Base-by-base conservation (phyloP, 1,140 invertebrate species). In the Ceratina japonica region DNA sequence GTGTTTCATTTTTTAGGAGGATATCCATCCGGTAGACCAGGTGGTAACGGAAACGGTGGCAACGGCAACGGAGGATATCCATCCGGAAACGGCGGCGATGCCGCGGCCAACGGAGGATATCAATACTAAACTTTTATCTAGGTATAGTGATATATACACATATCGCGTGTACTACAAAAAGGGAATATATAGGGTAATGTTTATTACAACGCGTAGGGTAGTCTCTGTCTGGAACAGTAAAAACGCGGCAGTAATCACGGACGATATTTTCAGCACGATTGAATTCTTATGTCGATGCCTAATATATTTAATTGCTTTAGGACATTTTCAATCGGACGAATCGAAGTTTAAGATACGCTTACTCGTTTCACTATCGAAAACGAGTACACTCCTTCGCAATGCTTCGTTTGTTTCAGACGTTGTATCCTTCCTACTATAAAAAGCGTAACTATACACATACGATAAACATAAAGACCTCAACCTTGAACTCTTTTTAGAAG, bases 81-180 rank as follows among this genome's bases (percentile, higher is more conserved):
- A 68, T 89, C 90, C 2, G 91, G 91, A 73, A 91, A 87, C 81
- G 91, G 91, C 63, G 91, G 91, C 24, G 90, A 92, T 64, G 90
- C 90, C 10, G 89, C 87, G 31, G 88, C 89, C 52, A 92, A 92
- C 82, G 91, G 90, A 78, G 91, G 91, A 87, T 92, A 92, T 86
- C 91, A 92, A 85, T 92, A 92, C 81, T 92, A 87, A 92, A 74
- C 51, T 78, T 58, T n/a, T 10, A 84, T 74, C 20, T 77, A 77
- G 54, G 18, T 31, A 27, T 81, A 81, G 27, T 31, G 59, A 65
- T 37, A 63, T 75, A 52, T 75, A 56, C 83, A 63, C 68, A 52
- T 79, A 56, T 84, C 74, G 74, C 80, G 62, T 77, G 81, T 79
- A 68, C 64, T 74, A 81, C 73, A 56, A 64, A 81, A 65, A 81